Conservation (phyloP, 1,140 invertebrate genomes). For the Phocides pigmalion region DNA sequence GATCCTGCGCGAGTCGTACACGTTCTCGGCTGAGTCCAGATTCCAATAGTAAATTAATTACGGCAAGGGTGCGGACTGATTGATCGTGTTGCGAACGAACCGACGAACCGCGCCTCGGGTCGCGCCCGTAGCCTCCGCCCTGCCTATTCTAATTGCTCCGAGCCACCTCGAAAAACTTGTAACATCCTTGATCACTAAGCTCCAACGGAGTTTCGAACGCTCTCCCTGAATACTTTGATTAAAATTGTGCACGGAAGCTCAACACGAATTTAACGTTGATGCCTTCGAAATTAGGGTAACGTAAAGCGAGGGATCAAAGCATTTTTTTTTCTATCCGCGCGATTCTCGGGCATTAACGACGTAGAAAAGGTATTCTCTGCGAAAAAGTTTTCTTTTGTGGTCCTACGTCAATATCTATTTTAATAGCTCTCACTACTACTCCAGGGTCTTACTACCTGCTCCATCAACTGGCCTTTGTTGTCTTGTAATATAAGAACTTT, state of each 20-base stretch:
- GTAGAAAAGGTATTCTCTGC: conserved; percentile 21
- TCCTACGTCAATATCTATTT: conserved; percentile 31
- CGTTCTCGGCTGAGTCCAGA: conserved; percentile 4
- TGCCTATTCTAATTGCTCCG: conserved; percentile 54
- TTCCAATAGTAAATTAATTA: conserved; percentile 61
- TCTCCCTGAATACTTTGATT: conserved; percentile 41
- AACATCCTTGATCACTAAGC: conserved; percentile 44
- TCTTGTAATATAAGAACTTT: conserved; percentile 1
- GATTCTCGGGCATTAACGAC: conserved; percentile 23
- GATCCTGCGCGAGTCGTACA: background rate
- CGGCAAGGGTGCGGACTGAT: conserved; percentile 53
- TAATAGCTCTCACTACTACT: conserved; percentile 28
- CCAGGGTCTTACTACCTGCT: conserved; percentile 16
- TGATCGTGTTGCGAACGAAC: conserved; percentile 48
- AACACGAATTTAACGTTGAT: conserved; percentile 35
- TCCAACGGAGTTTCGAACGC: conserved; percentile 37
- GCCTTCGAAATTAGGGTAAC: conserved; percentile 27
- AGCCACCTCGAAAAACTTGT: conserved; percentile 49
- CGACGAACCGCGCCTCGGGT: conserved; percentile 45
- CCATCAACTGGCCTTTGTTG: conserved; percentile 19
- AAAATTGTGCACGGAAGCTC: conserved; percentile 38
- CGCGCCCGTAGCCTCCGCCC: conserved; percentile 51
- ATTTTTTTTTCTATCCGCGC: conserved; percentile 13
- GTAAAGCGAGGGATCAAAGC: conserved; percentile 26
- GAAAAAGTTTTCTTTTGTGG: conserved; percentile 21